Base-by-base conservation (phyloP, 2,797 vertebrate genomes). In the Borostomias antarcticus region DNA sequence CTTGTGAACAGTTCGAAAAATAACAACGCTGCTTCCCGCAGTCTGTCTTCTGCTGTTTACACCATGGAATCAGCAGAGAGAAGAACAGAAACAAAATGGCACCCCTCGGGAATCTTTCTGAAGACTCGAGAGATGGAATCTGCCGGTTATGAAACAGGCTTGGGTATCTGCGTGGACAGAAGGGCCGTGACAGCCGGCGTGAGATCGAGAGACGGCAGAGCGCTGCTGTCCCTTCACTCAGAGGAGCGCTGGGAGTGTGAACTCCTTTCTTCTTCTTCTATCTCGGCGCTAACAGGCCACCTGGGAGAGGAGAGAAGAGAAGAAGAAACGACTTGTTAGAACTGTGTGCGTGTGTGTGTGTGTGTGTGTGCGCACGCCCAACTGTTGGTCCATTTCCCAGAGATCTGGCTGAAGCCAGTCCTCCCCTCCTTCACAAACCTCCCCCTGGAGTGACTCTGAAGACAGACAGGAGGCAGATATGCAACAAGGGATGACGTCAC, bases 171-270 rank as follows among this genome's bases (percentile, higher is more conserved):
- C 4, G 58, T 32, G 69, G 50, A 73, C 80, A 86, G 86, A 87
- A 85, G 86, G 83, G 66, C 68, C 4, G 77, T 80, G 74, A 81
- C 58, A 74, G 70, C 29, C n/a, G n/a, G n/a, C n/a, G n/a, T n/a
- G n/a, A n/a, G n/a, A n/a, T n/a, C n/a, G n/a, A n/a, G n/a, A n/a
- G n/a, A n/a, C n/a, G n/a, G n/a, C n/a, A 69, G 19, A 33, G 79
- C 64, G 78, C 76, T 73, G 84, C 79, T 78, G 76, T 70, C 73
- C 54, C 74, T 74, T 82, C 80, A 68, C 40, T 69, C 70, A 56
- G 67, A 62, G 69, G 66, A 53, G 59, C 59, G 65, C 50, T 6
- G 40, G 17, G 5, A 45, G 21, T 17, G 65, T 65, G 19, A 68
- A 62, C 68, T 40, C 43, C 76, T 64, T 62, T 63, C 54, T 74